Evolutionary conservation across 2,113 vertebrate species (phyloP), one percentile per base, ranked within the genome.

Genomic region (Solenodon paradoxus): DNA sequence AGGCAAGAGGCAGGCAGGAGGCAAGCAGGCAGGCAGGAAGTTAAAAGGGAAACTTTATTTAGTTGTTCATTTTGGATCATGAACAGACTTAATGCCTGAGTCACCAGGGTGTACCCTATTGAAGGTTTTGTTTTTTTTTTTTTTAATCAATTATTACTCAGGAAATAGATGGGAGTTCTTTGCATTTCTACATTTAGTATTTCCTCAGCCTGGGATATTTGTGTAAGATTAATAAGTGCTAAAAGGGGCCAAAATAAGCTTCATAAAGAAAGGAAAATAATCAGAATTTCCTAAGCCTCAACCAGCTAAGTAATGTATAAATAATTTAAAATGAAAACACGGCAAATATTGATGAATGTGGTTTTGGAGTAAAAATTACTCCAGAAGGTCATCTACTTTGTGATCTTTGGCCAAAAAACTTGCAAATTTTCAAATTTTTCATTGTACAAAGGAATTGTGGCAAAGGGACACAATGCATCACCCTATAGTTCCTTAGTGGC

Each of bases 401-500:
- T 77, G 19, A 38, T 42, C 26, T 77, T 68, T 4, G 22, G 9
- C 8, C n/a, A 38, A 11, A 55, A 69, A 38, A 32, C 11, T 7
- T 20, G 30, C 11, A 87, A n/a, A 72, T 0, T 28, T 1, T n/a
- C 38, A 88, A 7, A 5, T 12, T 7, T 61, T 53, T 84, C 3
- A 0, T 1, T 79, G 6, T 32, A 12, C 6, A 75, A 71, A 88
- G 22, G 12, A 86, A 40, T 24, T 4, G 3, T 3, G 28, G 38
- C 17, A 2, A 82, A 51, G 45, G 19, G 26, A 66, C 53, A 45
- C 16, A 16, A 17, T 3, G 0, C 49, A 45, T 6, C 0, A 83
- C 12, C 15, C 22, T 1, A 2, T 20, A 12, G 19, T 30, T 5
- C 2, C 2, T 68, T 7, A 28, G 42, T 13, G 35, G 16, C 20